These are phyloP conservation scores for Epinotia demarniana DNA, from an alignment of 2,888 invertebrate species.

Conservation along the genomic window DNA sequence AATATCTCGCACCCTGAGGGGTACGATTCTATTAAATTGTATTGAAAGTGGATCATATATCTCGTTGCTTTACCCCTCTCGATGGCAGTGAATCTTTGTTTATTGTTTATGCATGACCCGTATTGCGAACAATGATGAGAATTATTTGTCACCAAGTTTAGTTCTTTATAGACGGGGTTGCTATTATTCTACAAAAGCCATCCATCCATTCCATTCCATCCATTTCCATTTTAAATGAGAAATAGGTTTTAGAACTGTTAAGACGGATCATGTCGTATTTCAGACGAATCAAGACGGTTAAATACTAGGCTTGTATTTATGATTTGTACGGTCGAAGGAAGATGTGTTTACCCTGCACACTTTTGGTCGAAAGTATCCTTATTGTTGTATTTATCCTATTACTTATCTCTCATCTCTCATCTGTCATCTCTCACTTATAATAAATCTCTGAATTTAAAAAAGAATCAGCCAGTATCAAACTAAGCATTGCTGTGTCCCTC, in stretches of 20 bases:
- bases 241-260: conserved; percentile 26
- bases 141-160: conserved; percentile 44
- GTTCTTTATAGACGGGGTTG: conserved; percentile 38
- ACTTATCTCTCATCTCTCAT: too few relatives aligned
- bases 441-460: too few relatives aligned
- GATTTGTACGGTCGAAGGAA: too few relatives aligned
- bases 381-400: too few relatives aligned
- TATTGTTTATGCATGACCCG: conserved; percentile 43
- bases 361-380: too few relatives aligned
- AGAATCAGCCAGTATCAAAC: too few relatives aligned
- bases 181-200: conserved; percentile 43
- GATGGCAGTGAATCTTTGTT: conserved; percentile 37
- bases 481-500: too few relatives aligned
- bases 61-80: conserved; percentile 32
- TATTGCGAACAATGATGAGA: conserved; percentile 38
- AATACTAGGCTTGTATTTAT: too few relatives aligned
- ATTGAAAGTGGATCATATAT: conserved; percentile 43
- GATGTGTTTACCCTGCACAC: too few relatives aligned
- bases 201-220: too few relatives aligned
- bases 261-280: conserved; percentile 10
- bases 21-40: conserved; percentile 33
- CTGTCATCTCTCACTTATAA: too few relatives aligned
- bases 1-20: conserved; percentile 37
- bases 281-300: not conserved
- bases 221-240: conserved; percentile 41